Conservation (phyloP, 2,797 vertebrate species). For the Ambastaia sidthimunki region DNA sequence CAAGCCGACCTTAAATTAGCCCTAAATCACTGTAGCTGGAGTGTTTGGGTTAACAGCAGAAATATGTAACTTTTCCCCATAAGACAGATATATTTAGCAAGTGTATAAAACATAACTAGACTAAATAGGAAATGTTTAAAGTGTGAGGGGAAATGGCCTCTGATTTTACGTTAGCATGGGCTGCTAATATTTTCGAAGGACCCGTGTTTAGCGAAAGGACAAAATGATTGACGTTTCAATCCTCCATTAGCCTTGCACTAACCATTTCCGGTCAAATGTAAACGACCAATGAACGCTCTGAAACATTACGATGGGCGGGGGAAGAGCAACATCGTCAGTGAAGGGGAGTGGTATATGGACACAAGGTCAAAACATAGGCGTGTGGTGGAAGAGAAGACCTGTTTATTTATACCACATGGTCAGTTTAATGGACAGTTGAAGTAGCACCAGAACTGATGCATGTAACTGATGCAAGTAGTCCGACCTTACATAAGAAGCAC, state of each 20-base stretch:
- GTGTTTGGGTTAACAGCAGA: background rate
- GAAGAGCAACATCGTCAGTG: constrained; percentile 16
- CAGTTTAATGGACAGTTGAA: background rate
- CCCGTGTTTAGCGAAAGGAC: constrained; percentile 72
- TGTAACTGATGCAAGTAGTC: background rate
- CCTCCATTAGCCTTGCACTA: constrained; percentile 45
- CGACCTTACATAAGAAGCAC: background rate
- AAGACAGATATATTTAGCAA: background rate
- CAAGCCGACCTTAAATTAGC: constrained; percentile 29
- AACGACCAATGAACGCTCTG: constrained; percentile 61
- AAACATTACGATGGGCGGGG: constrained; percentile 51
- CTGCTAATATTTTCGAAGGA: constrained; percentile 59
- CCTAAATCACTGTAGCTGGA: constrained; percentile 10
- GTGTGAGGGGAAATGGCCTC: background rate
- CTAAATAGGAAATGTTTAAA: background rate
- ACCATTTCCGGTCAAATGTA: background rate
- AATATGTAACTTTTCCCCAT: background rate
- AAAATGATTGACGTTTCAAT: constrained; percentile 62
- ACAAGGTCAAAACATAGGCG: constrained; percentile 79
- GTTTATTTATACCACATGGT: constrained; percentile 13
- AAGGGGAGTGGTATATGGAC: constrained; percentile 56
- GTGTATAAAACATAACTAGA: too few relatives aligned
- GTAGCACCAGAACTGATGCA: background rate
- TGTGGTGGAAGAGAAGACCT: constrained; percentile 23
- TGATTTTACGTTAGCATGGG: constrained; percentile 37